Evolutionary conservation across 2,797 vertebrate species (phyloP), one percentile per base, ranked within the genome.

Genomic region (Antennarius maculatus): DNA sequence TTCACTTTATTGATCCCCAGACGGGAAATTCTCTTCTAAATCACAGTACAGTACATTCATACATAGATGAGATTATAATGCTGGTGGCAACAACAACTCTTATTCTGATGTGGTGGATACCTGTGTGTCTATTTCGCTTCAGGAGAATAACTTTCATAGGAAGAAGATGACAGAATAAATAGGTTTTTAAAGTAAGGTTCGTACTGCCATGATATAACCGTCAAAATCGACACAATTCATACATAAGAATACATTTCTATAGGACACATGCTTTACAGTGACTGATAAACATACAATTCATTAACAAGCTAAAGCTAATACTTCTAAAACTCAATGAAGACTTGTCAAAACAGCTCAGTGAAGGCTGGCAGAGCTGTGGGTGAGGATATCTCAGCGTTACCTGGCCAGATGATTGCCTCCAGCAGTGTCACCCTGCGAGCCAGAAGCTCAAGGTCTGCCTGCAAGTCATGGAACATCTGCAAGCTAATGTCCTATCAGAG

Each of bases 401-500:
- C 97, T 99, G 97, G 97, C 97, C 97, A 97, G 94, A 97, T 96
- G 96, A 98, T 98, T 92, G 96, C 96, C 95, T 99, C 97, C 95
- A 98, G 95, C 92, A 99, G 95, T 92, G 96, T 97, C 95, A 98
- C 96, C 94, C 96, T 96, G 95, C 96, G 95, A 96, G 96, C 95
- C 94, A 98, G 96, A 95, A 98, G 94, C 95, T 99, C 96, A 93
- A 98, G 95, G 92, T 93, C 96, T 92, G 96, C 96, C 94, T 97
- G 97, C 94, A 97, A 95, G 93, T 94, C 93, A 89, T 95, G 96
- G 93, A 97, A 96, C 95, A 95, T 96, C 94, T 96, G 96, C 95
- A 97, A 96, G 94, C 96, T 98, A 97, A 96, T 86, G 93, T 97
- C 97, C 97, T 98, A 95, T 95, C 94, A 94, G 94, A 96, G 93